A percentile compares a stretch with the other conserved stretches of the same genome.
Conservation (phyloP, 1,140 invertebrate species). For the Drepana arcuata region DNA sequence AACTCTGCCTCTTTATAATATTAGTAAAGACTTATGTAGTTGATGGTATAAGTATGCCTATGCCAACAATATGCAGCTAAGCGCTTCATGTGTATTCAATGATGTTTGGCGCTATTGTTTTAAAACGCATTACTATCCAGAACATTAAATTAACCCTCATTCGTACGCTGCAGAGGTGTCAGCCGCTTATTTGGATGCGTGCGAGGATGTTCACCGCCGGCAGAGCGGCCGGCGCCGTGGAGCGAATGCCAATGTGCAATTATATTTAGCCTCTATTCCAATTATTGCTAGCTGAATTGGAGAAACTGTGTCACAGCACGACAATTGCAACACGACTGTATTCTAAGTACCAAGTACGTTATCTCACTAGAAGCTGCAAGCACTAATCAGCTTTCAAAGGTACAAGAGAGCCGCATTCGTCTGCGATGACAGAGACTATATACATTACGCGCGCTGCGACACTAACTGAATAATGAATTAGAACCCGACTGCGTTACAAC, state of each 20-base stretch:
- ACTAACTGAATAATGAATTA: slow-evolving; percentile 12
- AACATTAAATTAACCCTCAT: slow-evolving; percentile 61
- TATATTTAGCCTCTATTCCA: slow-evolving; percentile 33
- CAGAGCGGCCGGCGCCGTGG: slow-evolving; percentile 33
- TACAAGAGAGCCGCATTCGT: slow-evolving; percentile 10
- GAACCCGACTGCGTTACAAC: slow-evolving; percentile 5
- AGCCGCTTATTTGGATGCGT: slow-evolving; percentile 55
- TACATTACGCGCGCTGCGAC: slow-evolving; percentile 11
- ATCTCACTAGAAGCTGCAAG: slow-evolving; percentile 9
- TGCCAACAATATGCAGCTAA: too few species aligned
- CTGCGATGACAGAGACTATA: slow-evolving; percentile 10
- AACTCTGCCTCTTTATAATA: too few species aligned
- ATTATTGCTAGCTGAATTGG: neutral
- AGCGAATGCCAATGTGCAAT: slow-evolving; percentile 55
- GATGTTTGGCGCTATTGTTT: too few species aligned
- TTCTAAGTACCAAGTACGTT: slow-evolving; percentile 4
- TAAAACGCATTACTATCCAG: slow-evolving; percentile 54
- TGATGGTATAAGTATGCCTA: too few species aligned
- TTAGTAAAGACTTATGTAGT: too few species aligned
- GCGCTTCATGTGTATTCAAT: too few species aligned
- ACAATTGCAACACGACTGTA: slow-evolving; percentile 1
- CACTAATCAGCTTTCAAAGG: slow-evolving; percentile 8
- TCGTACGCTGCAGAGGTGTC: slow-evolving; percentile 44
- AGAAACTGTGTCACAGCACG: slow-evolving; percentile 5
- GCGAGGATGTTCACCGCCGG: slow-evolving; percentile 34